A percentile compares a stretch with the other conserved stretches of the same genome.
Conservation (phyloP, 2,797 vertebrate species). For the Lepilemur ruficaudatus region DNA sequence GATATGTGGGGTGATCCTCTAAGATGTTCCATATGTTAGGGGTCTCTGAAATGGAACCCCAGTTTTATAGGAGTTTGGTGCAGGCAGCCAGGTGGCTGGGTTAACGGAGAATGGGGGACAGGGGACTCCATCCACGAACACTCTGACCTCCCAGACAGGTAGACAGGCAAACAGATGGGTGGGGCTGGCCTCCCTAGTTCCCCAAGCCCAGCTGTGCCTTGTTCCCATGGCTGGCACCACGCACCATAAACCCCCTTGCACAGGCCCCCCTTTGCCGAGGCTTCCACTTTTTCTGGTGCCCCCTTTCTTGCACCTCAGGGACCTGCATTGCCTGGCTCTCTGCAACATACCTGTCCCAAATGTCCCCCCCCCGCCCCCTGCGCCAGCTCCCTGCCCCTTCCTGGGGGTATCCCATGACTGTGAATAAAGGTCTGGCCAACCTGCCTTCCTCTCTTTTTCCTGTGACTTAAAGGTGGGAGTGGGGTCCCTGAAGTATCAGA, state of each 20-base stretch:
- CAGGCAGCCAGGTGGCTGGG: not conserved
- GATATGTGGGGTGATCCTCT: not conserved
- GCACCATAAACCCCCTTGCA: not conserved
- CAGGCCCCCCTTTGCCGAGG: not conserved
- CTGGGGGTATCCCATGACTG: not conserved
- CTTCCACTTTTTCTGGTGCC: not conserved
- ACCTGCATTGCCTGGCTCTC: not conserved
- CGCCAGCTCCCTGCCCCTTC: not conserved
- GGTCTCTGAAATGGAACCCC: not conserved
- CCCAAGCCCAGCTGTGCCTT: not conserved
- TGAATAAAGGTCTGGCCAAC: constrained; percentile 44
- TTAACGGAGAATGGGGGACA: not conserved
- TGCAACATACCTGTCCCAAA: not conserved
- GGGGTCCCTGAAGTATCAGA: not conserved
- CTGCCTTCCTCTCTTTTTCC: not conserved
- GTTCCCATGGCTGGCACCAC: not conserved
- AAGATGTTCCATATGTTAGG: not conserved
- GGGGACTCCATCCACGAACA: not conserved
- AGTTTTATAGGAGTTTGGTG: not conserved
- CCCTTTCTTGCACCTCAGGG: not conserved
- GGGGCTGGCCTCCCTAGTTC: too few relatives aligned
- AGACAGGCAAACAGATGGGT: not conserved
- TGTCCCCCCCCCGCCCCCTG: rapidly evolving
- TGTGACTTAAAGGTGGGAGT: not conserved
- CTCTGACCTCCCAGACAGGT: not conserved